Conservation (phyloP, 2,113 vertebrate species). For the Albula glossodonta region DNA sequence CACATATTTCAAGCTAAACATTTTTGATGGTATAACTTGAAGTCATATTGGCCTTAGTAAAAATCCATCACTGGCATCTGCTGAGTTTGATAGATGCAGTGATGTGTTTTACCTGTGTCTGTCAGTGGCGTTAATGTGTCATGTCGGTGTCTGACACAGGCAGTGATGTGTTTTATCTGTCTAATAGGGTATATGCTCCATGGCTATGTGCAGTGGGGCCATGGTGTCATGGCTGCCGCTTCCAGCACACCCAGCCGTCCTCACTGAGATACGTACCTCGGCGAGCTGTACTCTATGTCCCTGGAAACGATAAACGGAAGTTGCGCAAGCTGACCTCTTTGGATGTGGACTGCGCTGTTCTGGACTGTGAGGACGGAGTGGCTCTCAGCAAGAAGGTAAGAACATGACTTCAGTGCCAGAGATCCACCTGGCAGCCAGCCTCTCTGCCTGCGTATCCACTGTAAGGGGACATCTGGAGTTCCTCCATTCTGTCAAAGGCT, state of each 20-base stretch:
- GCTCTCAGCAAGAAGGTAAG: constrained; percentile 91
- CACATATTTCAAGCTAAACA: too few relatives aligned
- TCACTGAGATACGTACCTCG: constrained; percentile 82
- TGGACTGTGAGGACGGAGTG: constrained; percentile 97
- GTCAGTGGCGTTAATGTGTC: constrained; percentile 14
- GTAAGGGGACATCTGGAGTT: neutral
- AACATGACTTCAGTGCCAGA: neutral
- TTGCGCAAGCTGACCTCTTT: constrained; percentile 86
- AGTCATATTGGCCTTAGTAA: too few relatives aligned
- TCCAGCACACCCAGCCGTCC: constrained; percentile 61
- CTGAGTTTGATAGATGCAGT: too few relatives aligned
- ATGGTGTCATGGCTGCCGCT: constrained; percentile 43
- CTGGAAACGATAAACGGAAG: constrained; percentile 91
- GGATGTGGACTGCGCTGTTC: constrained; percentile 86
- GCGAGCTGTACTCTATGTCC: constrained; percentile 91
- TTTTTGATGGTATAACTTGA: too few relatives aligned
- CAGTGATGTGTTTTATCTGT: neutral
- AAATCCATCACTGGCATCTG: too few relatives aligned
- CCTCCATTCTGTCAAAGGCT: neutral
- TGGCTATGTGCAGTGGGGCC: constrained; percentile 49
- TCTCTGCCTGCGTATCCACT: too few relatives aligned
- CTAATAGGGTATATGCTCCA: constrained; percentile 26
- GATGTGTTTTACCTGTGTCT: constrained; percentile 24
- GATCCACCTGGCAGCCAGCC: neutral
- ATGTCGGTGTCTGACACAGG: too few relatives aligned